Base-by-base conservation (phyloP, 2,888 invertebrate species). In the Platycheirus albimanus region DNA sequence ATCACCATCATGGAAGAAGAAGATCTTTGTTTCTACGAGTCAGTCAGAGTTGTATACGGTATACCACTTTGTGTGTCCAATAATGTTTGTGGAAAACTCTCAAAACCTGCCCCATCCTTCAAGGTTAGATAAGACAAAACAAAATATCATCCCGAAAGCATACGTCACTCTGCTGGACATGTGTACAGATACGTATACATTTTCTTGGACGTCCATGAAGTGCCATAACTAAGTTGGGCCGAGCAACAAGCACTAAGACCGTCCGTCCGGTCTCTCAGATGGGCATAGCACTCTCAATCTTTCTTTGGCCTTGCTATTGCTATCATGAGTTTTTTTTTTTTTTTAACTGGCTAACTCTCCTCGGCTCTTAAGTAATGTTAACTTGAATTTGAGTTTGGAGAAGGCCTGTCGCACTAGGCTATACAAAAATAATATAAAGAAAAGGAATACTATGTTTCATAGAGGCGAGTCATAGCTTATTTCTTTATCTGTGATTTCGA, bases 401-500 rank as follows among this genome's bases (percentile, higher is more conserved):
- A 49, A 72, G 67, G 83, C 41, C 72, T 83, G 81, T 77, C 71
- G 83, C 77, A 67, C 63, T 66, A 71, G 58, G 74, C 74, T 49
- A 72, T 24, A 43, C 2, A 43, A 43, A 43, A 43, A 15, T 15
- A 43, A 11, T 20, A 13, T n/a, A n/a, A n/a, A n/a, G n/a, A n/a
- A n/a, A n/a, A n/a, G n/a, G n/a, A n/a, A n/a, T n/a, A n/a, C n/a
- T n/a, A n/a, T n/a, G n/a, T n/a, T n/a, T n/a, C 70, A 52, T 49
- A 51, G 28, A 24, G 45, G 28, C n/a, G n/a, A 74, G 77, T 83
- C 83, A 72, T 83, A 83, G 83, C 83, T 83, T 83, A 83, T 83
- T 83, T 83, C 83, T 83, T 83, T 83, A 83, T 83, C 83, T 83
- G 77, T 67, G 83, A 83, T 72, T 72, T 72, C 72, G 24, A 45